Percentiles rank a stretch among this genome's conserved stretches.
These are phyloP conservation scores for Hucho hucho DNA, from an alignment of 2,113 vertebrate genomes.

Conservation along the genomic window DNA sequence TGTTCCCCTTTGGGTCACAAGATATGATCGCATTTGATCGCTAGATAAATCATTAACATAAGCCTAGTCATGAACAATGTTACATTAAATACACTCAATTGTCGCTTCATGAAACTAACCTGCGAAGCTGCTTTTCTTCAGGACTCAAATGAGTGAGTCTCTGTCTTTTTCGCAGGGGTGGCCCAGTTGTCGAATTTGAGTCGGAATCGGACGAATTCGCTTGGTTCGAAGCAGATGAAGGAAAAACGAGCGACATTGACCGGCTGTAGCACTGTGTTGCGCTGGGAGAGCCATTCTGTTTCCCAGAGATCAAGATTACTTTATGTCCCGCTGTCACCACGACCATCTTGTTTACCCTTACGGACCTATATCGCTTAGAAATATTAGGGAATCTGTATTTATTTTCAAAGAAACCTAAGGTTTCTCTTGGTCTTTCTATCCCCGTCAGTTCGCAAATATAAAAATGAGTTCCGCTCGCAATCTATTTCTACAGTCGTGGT, in stretches of 20 bases:
- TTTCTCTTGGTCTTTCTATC: background rate
- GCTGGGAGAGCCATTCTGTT: conserved; percentile 57
- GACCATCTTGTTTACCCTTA: conserved; percentile 68
- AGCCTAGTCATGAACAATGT: background rate
- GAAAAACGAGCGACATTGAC: conserved; percentile 76
- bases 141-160: conserved; percentile 92
- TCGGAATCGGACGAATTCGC: conserved; percentile 76
- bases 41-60: background rate
- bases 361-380: conserved; percentile 11
- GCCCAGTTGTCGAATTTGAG: conserved; percentile 56
- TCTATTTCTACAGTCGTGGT: conserved; percentile 83
- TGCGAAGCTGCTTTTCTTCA: conserved; percentile 91
- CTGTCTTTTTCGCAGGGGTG: conserved; percentile 85
- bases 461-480: conserved; percentile 21
- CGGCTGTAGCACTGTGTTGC: conserved; percentile 52
- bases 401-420: conserved; percentile 5
- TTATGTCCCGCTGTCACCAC: conserved; percentile 73
- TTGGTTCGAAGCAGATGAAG: conserved; percentile 49
- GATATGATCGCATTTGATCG: background rate
- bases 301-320: conserved; percentile 81
- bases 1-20: background rate
- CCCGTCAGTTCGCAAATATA: conserved; percentile 17
- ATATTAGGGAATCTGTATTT: conserved; percentile 27
- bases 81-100: background rate
- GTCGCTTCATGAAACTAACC: conserved; percentile 67